Evolutionary conservation across 64 coral and sea anemone species (phyloP).

Genomic region (Pocillopora verrucosa): DNA sequence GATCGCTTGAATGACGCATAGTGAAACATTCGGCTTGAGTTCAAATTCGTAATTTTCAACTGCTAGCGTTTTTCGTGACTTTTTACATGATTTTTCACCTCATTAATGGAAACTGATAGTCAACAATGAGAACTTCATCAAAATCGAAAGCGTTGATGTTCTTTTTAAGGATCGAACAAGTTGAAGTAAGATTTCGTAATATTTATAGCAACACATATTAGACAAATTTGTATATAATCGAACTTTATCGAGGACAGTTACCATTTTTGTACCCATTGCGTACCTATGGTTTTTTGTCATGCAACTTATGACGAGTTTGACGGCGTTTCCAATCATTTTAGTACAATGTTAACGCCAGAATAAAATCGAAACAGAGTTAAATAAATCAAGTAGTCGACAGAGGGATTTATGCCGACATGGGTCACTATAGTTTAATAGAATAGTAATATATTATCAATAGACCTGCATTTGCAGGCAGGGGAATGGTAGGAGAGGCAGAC

Average conservation of each 20-base stretch:
- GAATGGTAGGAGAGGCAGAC: not conserved
- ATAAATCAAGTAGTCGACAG: no score
- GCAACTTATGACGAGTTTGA: not conserved
- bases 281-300: not conserved
- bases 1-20: not conserved
- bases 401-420: not conserved
- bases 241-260: not conserved
- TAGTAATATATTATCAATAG: not conserved
- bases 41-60: no score
- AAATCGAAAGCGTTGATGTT: not conserved
- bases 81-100: not conserved
- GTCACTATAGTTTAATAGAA: constrained; percentile 5
- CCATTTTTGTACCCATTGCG: not conserved
- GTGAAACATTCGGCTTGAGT: no score
- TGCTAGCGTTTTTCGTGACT: not conserved
- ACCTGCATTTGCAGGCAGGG: not conserved
- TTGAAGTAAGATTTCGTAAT: not conserved
- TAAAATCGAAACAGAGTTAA: no score
- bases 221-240: not conserved
- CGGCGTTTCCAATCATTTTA: no score
- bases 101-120: no score
- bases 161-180: not conserved
- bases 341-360: no score
- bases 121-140: no score
- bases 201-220: not conserved